phyloP scores from a whole-genome alignment of 2,888 invertebrate species.

The Mythimna pallens region DNA sequence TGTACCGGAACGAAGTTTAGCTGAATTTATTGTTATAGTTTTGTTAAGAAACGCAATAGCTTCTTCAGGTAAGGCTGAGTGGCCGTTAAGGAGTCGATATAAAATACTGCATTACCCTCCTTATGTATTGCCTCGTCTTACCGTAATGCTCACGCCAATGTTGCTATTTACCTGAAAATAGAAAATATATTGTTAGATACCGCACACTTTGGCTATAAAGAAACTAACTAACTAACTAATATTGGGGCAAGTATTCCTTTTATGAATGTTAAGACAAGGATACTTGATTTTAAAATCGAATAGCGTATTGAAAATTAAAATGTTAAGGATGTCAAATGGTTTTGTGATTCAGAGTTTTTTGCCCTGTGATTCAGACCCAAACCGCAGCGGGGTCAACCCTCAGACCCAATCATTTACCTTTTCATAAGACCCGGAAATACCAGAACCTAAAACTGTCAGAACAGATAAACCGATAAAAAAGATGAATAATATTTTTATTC shows the following conservation, averaged over 20 bases:
- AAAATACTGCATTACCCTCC: slow-evolving; percentile 74
- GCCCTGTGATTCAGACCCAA: slow-evolving; percentile 49
- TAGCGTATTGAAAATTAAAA: slow-evolving; percentile 21
- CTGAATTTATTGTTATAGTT: slow-evolving; percentile 86
- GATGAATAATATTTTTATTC: slow-evolving; percentile 50
- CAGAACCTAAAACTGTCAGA: slow-evolving; percentile 52
- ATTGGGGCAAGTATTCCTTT: slow-evolving; percentile 5
- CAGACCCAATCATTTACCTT: slow-evolving; percentile 53
- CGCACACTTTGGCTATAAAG: slow-evolving; percentile 50
- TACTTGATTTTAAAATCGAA: slow-evolving; percentile 15
- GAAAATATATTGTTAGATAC: slow-evolving; percentile 71
- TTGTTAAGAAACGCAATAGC: slow-evolving; percentile 81
- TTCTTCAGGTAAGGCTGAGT: slow-evolving; percentile 73
- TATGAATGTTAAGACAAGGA: slow-evolving; percentile 18
- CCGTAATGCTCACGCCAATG: slow-evolving; percentile 61
- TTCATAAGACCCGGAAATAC: slow-evolving; percentile 57
- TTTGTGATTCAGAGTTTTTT: slow-evolving; percentile 48
- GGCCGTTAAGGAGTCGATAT: slow-evolving; percentile 77
- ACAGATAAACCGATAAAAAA: slow-evolving; percentile 56
- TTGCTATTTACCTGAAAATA: slow-evolving; percentile 78
- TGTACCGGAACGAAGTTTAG: slow-evolving; percentile 80
- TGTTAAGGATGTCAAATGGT: slow-evolving; percentile 32
- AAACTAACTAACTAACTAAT: slow-evolving; percentile 2
- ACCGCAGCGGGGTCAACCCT: slow-evolving; percentile 58
- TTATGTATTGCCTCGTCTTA: slow-evolving; percentile 69